A percentile compares a stretch with the other conserved stretches of the same genome.
Evolutionary conservation across 2,888 invertebrate species (phyloP).

Genomic region (Teinopalpus imperialis): DNA sequence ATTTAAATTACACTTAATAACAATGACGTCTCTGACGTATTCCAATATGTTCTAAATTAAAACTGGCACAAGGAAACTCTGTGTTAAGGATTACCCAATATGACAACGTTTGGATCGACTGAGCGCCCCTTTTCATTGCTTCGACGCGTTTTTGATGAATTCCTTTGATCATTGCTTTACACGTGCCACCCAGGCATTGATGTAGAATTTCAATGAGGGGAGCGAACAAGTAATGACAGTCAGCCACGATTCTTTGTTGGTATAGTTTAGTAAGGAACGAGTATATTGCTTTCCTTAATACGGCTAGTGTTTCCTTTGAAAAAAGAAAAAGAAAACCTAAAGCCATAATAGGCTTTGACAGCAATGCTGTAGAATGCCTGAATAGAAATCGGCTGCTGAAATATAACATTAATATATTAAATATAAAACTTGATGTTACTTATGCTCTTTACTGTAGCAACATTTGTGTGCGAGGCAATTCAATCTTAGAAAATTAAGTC

Average conservation of each 20-base stretch:
- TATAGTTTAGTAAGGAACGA: conserved; percentile 9
- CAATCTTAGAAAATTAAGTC: no score
- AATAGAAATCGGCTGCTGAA: no score
- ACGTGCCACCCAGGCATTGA: conserved; percentile 20
- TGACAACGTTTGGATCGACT: conserved; percentile 19
- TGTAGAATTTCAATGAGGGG: conserved; percentile 26
- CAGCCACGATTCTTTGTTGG: conserved; percentile 12
- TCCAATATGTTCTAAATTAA: conserved; percentile 9
- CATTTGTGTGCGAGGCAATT: no score
- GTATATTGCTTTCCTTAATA: conserved; percentile 6
- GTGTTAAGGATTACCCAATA: conserved; percentile 21
- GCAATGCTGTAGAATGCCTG: no score
- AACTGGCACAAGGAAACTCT: conserved; percentile 11
- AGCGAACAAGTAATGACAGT: conserved; percentile 18
- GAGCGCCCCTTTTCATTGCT: conserved; percentile 22
- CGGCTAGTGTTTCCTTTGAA: neutral
- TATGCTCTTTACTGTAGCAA: no score
- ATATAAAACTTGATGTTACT: no score
- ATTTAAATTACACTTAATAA: no score
- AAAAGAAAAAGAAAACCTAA: neutral
- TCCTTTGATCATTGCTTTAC: conserved; percentile 24
- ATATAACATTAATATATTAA: no score
- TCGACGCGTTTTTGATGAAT: conserved; percentile 20
- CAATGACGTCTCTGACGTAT: no score
- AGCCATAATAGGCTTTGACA: no score